phyloP scores from a whole-genome alignment of 2,888 invertebrate genomes.

The Amphipyra tragopoginis region DNA sequence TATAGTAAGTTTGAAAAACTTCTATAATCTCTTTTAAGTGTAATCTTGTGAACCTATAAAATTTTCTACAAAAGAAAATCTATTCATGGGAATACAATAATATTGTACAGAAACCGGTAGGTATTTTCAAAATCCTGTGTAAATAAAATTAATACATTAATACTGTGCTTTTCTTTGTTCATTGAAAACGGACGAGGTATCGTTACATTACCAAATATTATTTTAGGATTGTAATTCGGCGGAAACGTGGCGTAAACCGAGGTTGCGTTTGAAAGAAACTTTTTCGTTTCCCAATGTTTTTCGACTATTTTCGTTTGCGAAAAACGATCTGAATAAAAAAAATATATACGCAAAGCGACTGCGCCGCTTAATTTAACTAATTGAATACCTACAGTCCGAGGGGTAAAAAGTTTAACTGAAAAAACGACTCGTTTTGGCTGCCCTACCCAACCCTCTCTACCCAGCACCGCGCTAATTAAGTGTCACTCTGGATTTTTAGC shows the following conservation, averaged over 20 bases:
- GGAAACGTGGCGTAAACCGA: slow-evolving; percentile 2
- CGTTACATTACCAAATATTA: slow-evolving; percentile 33
- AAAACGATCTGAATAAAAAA: slow-evolving; percentile 32
- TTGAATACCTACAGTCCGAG: slow-evolving; percentile 55
- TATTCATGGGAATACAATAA: not conserved
- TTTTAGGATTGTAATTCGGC: slow-evolving; percentile 41
- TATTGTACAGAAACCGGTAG: not conserved
- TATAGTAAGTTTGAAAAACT: no score
- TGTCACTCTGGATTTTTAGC: slow-evolving; percentile 56
- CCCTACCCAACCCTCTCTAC: slow-evolving; percentile 20
- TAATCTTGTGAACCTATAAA: no score
- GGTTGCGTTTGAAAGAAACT: slow-evolving; percentile 8
- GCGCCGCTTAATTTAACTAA: slow-evolving; percentile 61
- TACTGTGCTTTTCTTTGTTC: slow-evolving; percentile 12
- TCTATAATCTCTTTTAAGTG: no score
- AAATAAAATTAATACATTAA: slow-evolving; percentile 13
- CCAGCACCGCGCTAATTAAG: slow-evolving; percentile 56
- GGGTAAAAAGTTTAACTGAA: slow-evolving; percentile 54
- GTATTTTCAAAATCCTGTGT: slow-evolving; percentile 2
- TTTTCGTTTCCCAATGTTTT: slow-evolving; percentile 13
- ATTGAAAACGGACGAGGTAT: slow-evolving; percentile 4
- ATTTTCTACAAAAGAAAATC: not conserved
- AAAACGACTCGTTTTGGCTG: slow-evolving; percentile 48
- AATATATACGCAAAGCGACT: slow-evolving; percentile 36
- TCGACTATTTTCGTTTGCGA: slow-evolving; percentile 21